phyloP scores from a whole-genome alignment of 2,888 invertebrate genomes.

The Ischnura elegans region DNA sequence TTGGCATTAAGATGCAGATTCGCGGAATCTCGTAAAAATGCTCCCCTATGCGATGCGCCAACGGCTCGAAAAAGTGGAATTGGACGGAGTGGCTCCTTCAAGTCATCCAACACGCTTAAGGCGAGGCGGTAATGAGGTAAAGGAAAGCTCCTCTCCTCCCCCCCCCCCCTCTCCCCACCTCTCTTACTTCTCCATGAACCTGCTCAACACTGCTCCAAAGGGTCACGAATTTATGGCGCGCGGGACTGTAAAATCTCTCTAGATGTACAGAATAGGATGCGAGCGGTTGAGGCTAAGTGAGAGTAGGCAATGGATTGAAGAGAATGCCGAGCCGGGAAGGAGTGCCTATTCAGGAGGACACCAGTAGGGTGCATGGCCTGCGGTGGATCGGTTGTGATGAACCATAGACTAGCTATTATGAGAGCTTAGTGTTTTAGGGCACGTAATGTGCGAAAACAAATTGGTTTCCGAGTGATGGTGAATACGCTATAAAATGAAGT shows the following conservation, averaged over 20 bases:
- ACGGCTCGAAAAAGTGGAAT: not conserved
- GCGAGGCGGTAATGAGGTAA: slow-evolving; percentile 4
- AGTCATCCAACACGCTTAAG: not conserved
- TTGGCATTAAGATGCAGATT: not conserved
- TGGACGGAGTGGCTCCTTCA: not conserved
- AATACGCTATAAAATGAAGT: not conserved
- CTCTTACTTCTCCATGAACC: not conserved
- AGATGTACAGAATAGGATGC: not conserved
- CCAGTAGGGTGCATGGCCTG: not conserved
- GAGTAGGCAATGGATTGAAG: not conserved
- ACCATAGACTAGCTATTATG: not conserved
- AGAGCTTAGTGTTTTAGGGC: not conserved
- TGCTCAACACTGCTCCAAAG: not conserved
- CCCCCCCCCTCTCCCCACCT: not conserved
- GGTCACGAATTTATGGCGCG: slow-evolving; percentile 13
- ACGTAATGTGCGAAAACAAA: not conserved
- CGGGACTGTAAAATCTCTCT: slow-evolving; percentile 26
- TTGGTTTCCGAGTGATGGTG: not conserved
- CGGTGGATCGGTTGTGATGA: not conserved
- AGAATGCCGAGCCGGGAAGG: not conserved
- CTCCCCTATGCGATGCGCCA: not conserved
- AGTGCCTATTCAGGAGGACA: not conserved
- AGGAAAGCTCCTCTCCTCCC: not conserved
- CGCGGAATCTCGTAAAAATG: slow-evolving; percentile 14
- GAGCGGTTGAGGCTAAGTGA: too few species aligned